Conservation (phyloP, 1,140 invertebrate genomes). For the Stegodyphus dumicola region DNA sequence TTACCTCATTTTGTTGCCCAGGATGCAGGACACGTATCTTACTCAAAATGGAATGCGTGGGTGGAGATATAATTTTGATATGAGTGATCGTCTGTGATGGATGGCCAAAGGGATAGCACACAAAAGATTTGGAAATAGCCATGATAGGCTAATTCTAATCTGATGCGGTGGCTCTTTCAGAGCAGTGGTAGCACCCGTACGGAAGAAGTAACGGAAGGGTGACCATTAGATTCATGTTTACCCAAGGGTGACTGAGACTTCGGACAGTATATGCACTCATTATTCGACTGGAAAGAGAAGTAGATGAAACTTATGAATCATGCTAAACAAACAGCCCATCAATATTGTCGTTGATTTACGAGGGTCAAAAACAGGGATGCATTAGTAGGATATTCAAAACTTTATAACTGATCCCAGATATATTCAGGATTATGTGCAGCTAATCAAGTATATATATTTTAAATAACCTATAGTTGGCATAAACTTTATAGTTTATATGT, state of each 20-base stretch:
- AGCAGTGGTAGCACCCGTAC: not conserved
- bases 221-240: not conserved
- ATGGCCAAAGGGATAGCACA: conserved; percentile 37
- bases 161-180: not conserved
- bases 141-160: conserved; percentile 45
- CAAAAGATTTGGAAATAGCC: conserved; percentile 51
- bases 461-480: too few species aligned
- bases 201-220: not conserved
- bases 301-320: too few species aligned
- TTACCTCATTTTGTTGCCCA: not conserved
- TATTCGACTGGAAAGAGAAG: too few species aligned
- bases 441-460: too few species aligned
- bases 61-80: conserved; percentile 33
- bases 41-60: conserved; percentile 3
- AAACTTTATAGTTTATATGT: too few species aligned
- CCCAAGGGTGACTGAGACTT: not conserved
- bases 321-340: too few species aligned
- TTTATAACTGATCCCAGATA: too few species aligned
- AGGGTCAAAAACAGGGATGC: too few species aligned
- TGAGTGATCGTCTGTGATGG: conserved; percentile 44
- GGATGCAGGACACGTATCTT: conserved; percentile 51
- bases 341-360: too few species aligned
- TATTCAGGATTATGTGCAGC: too few species aligned
- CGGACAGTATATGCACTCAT: too few species aligned
- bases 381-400: too few species aligned